phyloP scores from a whole-genome alignment of 1,140 invertebrate genomes.

The Lepidurus packardi region DNA sequence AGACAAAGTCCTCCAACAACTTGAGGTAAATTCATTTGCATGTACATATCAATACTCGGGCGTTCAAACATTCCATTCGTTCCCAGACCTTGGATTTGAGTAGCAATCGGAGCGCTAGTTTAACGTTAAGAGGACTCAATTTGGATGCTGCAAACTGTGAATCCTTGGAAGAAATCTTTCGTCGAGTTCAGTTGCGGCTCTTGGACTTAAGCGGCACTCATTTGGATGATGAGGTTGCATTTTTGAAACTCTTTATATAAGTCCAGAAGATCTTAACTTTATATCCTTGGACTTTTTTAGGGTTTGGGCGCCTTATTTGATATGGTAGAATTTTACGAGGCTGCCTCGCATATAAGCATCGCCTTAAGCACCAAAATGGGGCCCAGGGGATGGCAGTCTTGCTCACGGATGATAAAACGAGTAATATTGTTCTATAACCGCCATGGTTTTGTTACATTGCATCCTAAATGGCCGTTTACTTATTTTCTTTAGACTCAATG shows the following conservation, averaged over 20 bases:
- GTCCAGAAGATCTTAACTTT: constrained; percentile 25
- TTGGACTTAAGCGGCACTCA: constrained; percentile 60
- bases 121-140: constrained; percentile 51
- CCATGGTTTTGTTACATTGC: constrained; percentile 16
- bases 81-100: constrained; percentile 39
- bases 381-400: constrained; percentile 71
- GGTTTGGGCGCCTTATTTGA: constrained; percentile 70
- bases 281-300: constrained; percentile 40
- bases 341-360: constrained; percentile 67
- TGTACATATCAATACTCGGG: neutral
- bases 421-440: constrained; percentile 46
- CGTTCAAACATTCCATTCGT: constrained; percentile 23
- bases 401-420: constrained; percentile 70
- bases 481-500: constrained; percentile 55
- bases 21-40: constrained; percentile 52
- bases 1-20: constrained; percentile 60
- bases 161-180: constrained; percentile 68
- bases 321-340: constrained; percentile 89
- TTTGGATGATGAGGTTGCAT: constrained; percentile 61
- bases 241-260: constrained; percentile 34
- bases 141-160: constrained; percentile 59
- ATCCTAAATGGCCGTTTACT: constrained; percentile 23
- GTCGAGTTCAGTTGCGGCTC: constrained; percentile 63
- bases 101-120: constrained; percentile 46
- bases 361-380: constrained; percentile 66